Evolutionary conservation across 2,888 invertebrate genomes (phyloP).

Genomic region (Altica lythri): DNA sequence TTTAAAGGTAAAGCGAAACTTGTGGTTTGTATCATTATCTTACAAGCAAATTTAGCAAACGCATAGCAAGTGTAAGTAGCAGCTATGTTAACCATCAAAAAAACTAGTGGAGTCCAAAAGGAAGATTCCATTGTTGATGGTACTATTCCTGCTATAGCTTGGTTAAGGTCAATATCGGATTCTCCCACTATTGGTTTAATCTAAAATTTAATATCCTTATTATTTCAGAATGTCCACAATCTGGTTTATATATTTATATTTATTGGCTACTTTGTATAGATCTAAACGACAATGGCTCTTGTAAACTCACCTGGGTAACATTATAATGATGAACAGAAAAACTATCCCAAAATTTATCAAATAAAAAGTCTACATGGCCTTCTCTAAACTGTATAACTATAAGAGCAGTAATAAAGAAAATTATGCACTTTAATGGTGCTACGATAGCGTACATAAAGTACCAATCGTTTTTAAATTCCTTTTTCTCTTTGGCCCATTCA

Average conservation of each 20-base stretch:
- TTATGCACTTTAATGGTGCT: constrained; percentile 75
- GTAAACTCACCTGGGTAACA: constrained; percentile 59
- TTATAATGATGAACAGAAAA: constrained; percentile 62
- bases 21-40: constrained; percentile 85
- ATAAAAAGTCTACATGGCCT: constrained; percentile 59
- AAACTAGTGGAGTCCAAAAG: constrained; percentile 61
- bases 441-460: constrained; percentile 76
- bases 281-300: too few relatives aligned
- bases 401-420: constrained; percentile 69
- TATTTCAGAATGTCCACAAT: neutral
- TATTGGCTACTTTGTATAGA: too few relatives aligned
- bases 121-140: constrained; percentile 44
- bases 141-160: constrained; percentile 41
- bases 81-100: constrained; percentile 68
- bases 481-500: constrained; percentile 46
- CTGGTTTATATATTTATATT: too few relatives aligned
- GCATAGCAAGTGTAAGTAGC: constrained; percentile 71
- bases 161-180: constrained; percentile 46
- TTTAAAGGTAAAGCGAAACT: constrained; percentile 84
- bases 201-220: constrained; percentile 50
- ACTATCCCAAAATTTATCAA: constrained; percentile 57
- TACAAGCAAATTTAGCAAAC: constrained; percentile 81
- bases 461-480: constrained; percentile 56
- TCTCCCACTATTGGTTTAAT: constrained; percentile 56
- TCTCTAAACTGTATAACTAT: constrained; percentile 61